Evolutionary conservation across 2,888 invertebrate species (phyloP), one percentile per base, ranked within the genome.

Genomic region (Uropetala carovei): DNA sequence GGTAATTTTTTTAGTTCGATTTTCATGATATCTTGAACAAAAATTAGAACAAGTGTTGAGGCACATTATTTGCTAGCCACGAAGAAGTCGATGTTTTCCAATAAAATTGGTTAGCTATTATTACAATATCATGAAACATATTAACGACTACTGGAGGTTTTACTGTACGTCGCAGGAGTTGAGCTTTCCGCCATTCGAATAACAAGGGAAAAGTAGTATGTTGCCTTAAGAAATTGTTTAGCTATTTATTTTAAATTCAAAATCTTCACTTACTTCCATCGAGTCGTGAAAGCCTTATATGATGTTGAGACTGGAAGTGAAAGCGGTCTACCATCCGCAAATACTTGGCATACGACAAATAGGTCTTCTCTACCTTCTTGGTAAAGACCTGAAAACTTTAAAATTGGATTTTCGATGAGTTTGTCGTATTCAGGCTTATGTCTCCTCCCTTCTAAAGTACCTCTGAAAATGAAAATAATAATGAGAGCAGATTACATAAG

Each of bases 381-480:
- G 94, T 98, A 98, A 1, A 98, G 95, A 0, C 99, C 99, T 0
- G 98, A 98, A 95, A 98, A 99, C 94, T 98, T 98, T 92, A 99
- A 96, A 96, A 98, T 97, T 0, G 99, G 99, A 94, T 99, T 98
- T 43, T 97, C 96, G 0, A 99, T 95, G 7, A 99, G 95, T 94
- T 98, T 97, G 94, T 98, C 98, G 96, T 98, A 99, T 94, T 98
- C 97, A 0, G 98, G 98, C 94, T 98, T 97, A 91, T 97, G 96
- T 92, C 98, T 96, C 94, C 97, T 97, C 0, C 99, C 99, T 96
- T 99, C 99, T 93, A 99, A 95, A 2, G 99, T 98, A 11, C 99
- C 99, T 94, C 99, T 99, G 94, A 85, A 95, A 94, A 93, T 94
- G 93, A 60, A 43, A 43, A 43, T 43, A 43, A 43, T 59, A 92